These are phyloP conservation scores for Onthophagus sagittarius DNA, from an alignment of 2,888 invertebrate species.

Conservation along the genomic window DNA sequence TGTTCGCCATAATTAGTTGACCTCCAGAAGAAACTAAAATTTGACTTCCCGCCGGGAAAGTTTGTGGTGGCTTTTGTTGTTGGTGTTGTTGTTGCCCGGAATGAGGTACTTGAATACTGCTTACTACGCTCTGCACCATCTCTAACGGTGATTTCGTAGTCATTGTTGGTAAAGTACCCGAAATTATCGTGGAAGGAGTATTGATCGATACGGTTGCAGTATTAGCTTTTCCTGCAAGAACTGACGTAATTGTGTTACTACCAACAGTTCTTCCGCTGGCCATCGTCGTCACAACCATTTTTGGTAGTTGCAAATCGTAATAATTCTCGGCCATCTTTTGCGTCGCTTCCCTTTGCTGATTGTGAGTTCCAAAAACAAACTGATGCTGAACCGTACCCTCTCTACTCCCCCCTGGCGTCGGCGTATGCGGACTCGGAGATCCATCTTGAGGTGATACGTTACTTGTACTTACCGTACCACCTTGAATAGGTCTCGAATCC, in stretches of 20 bases:
- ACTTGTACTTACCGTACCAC: constrained; percentile 80
- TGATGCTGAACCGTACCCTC: constrained; percentile 16
- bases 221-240: constrained; percentile 70
- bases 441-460: constrained; percentile 70
- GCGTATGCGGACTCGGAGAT: constrained; percentile 58
- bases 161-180: constrained; percentile 43
- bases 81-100: constrained; percentile 34
- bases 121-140: constrained; percentile 75
- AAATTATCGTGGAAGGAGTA: constrained; percentile 52
- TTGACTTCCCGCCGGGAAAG: constrained; percentile 59
- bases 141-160: constrained; percentile 63
- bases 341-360: neutral
- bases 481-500: constrained; percentile 74
- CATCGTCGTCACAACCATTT: constrained; percentile 57
- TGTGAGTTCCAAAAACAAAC: constrained; percentile 16
- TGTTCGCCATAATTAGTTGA: constrained; percentile 65
- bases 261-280: constrained; percentile 74
- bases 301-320: constrained; percentile 23
- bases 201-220: constrained; percentile 75
- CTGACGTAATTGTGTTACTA: constrained; percentile 78
- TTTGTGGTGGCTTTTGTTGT: constrained; percentile 42
- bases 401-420: constrained; percentile 44
- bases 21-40: constrained; percentile 74
- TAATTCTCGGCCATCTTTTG: constrained; percentile 3
- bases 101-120: constrained; percentile 60